Conservation (phyloP, 2,113 vertebrate genomes). For the Aegithalos caudatus region DNA sequence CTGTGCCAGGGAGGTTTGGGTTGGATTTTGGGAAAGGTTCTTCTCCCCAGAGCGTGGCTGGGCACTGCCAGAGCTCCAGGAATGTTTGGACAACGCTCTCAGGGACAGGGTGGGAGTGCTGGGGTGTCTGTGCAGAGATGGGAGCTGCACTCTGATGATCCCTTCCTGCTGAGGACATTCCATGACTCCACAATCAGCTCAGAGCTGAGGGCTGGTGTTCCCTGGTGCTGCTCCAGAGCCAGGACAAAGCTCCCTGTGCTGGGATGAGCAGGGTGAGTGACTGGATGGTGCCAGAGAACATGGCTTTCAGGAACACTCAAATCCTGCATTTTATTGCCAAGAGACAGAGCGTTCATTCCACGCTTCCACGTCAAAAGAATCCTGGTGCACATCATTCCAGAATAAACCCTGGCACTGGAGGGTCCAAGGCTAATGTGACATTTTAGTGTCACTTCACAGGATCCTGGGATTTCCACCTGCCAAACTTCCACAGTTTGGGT, state of each 20-base stretch:
- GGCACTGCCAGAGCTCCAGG: background rate
- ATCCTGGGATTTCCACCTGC: background rate
- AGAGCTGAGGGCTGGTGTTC: background rate
- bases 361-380: no score
- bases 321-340: background rate
- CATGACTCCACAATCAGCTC: rapidly evolving
- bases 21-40: background rate
- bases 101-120: background rate
- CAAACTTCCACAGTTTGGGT: rapidly evolving
- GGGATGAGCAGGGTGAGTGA: background rate
- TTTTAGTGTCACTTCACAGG: background rate
- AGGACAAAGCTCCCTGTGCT: rapidly evolving
- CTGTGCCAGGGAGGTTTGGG: background rate
- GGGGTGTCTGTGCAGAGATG: background rate
- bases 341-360: no score
- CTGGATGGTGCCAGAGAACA: background rate
- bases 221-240: background rate
- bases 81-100: rapidly evolving
- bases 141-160: background rate
- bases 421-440: background rate
- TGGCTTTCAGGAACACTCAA: background rate
- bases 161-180: background rate
- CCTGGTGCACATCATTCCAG: background rate
- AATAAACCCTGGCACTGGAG: background rate
- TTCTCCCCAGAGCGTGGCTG: rapidly evolving